These are phyloP conservation scores for Eutrigla gurnardus DNA, from an alignment of 2,797 vertebrate genomes.

Conservation along the genomic window DNA sequence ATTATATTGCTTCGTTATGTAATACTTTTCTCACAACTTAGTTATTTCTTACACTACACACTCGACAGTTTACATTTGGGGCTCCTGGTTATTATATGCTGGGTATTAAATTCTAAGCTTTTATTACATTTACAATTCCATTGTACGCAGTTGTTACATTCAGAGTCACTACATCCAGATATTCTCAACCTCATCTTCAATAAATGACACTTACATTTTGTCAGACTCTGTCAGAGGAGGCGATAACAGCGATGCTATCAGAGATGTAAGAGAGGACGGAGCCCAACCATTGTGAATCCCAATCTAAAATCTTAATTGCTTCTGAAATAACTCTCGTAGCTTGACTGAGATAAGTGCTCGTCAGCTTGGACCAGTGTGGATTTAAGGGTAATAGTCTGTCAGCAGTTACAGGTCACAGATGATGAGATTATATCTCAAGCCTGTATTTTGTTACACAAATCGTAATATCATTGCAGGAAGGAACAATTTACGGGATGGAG, in stretches of 20 bases:
- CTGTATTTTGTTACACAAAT: constrained; percentile 16
- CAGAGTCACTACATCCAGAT: constrained; percentile 7
- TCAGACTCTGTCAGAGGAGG: constrained; percentile 8
- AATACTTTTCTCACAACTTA: background rate
- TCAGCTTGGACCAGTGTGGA: constrained; percentile 17
- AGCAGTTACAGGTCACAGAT: constrained; percentile 40
- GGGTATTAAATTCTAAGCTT: background rate
- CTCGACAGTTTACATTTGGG: background rate
- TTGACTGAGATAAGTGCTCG: constrained; percentile 31
- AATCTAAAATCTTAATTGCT: constrained; percentile 62
- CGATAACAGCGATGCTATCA: constrained; percentile 33
- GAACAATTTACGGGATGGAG: background rate
- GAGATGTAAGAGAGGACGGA: constrained; percentile 16
- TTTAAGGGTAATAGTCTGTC: constrained; percentile 45
- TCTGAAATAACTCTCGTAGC: constrained; percentile 36
- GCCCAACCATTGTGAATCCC: constrained; percentile 14
- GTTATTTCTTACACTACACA: background rate
- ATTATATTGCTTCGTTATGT: too few relatives aligned
- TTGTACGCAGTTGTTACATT: background rate
- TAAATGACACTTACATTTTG: constrained; percentile 21
- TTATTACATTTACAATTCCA: background rate
- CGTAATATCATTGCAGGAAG: constrained; percentile 25
- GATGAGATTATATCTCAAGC: constrained; percentile 38
- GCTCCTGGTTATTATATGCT: background rate
- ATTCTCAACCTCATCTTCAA: constrained; percentile 20